phyloP scores from a whole-genome alignment of 2,888 invertebrate genomes.

The Mystacides longicornis region DNA sequence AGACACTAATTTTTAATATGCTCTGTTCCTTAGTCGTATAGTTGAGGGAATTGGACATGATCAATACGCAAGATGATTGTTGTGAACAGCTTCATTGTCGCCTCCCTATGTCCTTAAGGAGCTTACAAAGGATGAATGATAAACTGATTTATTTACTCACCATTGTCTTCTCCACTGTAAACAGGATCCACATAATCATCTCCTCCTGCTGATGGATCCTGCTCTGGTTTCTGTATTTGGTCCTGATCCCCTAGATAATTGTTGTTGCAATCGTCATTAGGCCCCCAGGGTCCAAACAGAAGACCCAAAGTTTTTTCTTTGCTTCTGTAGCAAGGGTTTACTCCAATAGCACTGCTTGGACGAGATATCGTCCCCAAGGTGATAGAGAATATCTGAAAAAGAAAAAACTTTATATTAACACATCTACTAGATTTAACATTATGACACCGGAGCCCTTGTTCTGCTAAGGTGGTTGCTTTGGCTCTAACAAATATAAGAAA shows the following conservation, averaged over 20 bases:
- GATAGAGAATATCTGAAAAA: neutral
- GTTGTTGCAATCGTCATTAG: neutral
- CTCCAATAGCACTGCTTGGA: neutral
- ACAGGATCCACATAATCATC: constrained; percentile 18
- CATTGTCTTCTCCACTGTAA: constrained; percentile 18
- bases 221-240: neutral
- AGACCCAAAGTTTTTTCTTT: constrained; percentile 20
- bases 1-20: too few relatives aligned
- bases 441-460: too few relatives aligned
- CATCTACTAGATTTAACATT: too few relatives aligned
- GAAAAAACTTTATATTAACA: too few relatives aligned
- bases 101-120: too few relatives aligned
- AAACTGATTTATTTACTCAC: constrained; percentile 6
- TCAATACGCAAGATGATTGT: too few relatives aligned
- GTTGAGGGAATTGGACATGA: too few relatives aligned
- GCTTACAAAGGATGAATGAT: neutral
- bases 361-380: neutral
- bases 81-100: too few relatives aligned
- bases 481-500: too few relatives aligned
- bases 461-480: too few relatives aligned
- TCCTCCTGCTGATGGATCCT: neutral
- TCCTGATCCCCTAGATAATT: neutral
- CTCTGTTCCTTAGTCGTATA: too few relatives aligned
- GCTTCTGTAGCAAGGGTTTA: constrained; percentile 14
- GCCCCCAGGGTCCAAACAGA: constrained; percentile 13